Conservation (phyloP, 2,113 vertebrate species). For the Microcebus tavaratra region DNA sequence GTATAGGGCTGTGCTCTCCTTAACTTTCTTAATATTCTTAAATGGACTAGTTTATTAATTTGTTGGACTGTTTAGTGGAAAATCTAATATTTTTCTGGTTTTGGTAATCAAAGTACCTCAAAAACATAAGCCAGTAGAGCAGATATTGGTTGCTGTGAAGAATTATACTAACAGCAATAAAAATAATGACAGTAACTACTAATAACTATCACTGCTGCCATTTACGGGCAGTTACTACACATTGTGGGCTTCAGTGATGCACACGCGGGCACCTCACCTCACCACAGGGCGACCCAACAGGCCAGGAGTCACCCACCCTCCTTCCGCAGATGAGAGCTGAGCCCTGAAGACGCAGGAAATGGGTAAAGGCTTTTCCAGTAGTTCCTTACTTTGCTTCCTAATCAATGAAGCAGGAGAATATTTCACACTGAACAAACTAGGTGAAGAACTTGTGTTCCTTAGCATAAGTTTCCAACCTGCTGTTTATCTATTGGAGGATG, state of each 20-base stretch:
- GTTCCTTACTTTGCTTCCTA: not conserved
- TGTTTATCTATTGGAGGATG: not conserved
- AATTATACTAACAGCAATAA: not conserved
- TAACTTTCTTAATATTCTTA: not conserved
- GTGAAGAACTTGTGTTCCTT: not conserved
- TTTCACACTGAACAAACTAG: not conserved
- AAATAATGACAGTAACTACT: not conserved
- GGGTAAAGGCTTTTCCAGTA: not conserved
- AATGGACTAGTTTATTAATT: not conserved
- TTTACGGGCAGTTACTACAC: not conserved
- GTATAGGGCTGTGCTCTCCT: too few species aligned
- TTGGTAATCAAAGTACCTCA: not conserved
- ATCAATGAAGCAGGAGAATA: not conserved
- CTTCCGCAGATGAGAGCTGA: not conserved
- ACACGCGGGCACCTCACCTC: not conserved
- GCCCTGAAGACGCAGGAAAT: too few species aligned
- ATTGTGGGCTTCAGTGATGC: not conserved
- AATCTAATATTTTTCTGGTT: not conserved
- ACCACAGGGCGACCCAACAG: not conserved
- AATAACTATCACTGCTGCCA: not conserved
- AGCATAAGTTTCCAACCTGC: not conserved
- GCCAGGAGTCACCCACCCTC: accelerated
- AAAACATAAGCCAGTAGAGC: not conserved
- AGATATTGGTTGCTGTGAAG: not conserved
- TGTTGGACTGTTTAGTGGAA: not conserved